Evolutionary conservation across 2,888 invertebrate species (phyloP), one percentile per base, ranked within the genome.

Genomic region (Drosophila mulleri): DNA sequence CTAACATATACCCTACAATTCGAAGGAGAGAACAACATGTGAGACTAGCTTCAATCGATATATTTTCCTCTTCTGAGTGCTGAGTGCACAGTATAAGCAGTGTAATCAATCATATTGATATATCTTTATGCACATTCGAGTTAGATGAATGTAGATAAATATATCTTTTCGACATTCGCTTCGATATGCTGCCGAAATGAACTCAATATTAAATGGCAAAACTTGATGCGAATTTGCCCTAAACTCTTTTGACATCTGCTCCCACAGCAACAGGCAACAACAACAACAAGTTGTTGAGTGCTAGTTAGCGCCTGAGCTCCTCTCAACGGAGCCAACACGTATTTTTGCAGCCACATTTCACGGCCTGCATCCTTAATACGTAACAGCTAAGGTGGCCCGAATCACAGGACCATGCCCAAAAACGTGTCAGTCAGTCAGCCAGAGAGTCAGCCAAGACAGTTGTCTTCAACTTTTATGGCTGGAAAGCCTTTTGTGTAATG

Each of bases 401-500:
- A 20, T 29, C 45, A 23, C 37, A 11, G 12, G 6, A 37, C 14
- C 63, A 47, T n/a, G 47, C 58, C 64, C 64, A 32, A 59, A 45
- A 59, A 32, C 11, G 6, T 59, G 37, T 18, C 20, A 47, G 47
- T 4, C 47, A 47, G 26, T 14, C 48, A 20, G 50, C 29, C 48
- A 37, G 29, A 29, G 29, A 18, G 56, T 39, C 26, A 48, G 47
- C 39, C 37, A 47, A 47, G 58, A 32, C 58, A 59, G 63, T 59
- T 32, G 37, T 39, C 45, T 63, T 58, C 37, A n/a, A 32, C 37
- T 48, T 48, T 41, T 41, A 41, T 41, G 61, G 8, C 26, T 44
- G 61, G 29, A 35, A 61, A 60, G 67, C 45, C 56, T 64, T 71
- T 67, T 71, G 47, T 59, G 62, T 71, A 73, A 73, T 63, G 73